phyloP scores from a whole-genome alignment of 2,113 vertebrate species.

The Sisor rabdophorus region DNA sequence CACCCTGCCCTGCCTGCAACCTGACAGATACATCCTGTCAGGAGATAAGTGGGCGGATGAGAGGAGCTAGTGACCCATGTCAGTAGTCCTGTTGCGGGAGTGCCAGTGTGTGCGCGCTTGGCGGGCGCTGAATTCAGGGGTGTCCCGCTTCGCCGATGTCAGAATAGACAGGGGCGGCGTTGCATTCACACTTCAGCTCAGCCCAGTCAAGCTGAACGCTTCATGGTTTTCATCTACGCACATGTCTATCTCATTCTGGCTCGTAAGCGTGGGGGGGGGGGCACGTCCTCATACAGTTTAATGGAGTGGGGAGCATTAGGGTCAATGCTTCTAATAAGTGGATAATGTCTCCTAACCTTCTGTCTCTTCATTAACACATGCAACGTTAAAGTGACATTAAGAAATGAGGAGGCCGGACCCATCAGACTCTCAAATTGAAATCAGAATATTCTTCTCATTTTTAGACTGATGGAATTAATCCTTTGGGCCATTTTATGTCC shows the following conservation, averaged over 20 bases:
- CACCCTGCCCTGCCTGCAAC: slow-evolving; percentile 24
- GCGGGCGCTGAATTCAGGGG: slow-evolving; percentile 48
- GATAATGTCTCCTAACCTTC: slow-evolving; percentile 63
- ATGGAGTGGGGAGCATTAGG: slow-evolving; percentile 66
- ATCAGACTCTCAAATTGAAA: slow-evolving; percentile 53
- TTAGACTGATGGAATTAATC: slow-evolving; percentile 45
- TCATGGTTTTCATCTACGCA: slow-evolving; percentile 54
- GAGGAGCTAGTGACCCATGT: slow-evolving; percentile 46
- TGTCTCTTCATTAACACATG: slow-evolving; percentile 53
- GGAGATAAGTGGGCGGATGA: slow-evolving; percentile 50
- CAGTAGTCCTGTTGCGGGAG: slow-evolving; percentile 52
- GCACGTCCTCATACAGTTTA: slow-evolving; percentile 55
- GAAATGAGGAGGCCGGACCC: slow-evolving; percentile 54
- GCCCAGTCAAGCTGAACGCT: slow-evolving; percentile 70
- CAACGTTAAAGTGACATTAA: slow-evolving; percentile 62
- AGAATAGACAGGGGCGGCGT: slow-evolving; percentile 67
- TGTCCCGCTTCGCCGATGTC: slow-evolving; percentile 53
- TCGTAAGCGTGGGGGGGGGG: slow-evolving; percentile 39
- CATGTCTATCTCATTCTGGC: slow-evolving; percentile 52
- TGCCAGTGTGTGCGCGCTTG: slow-evolving; percentile 49
- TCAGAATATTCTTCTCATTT: slow-evolving; percentile 53
- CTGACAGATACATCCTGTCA: slow-evolving; percentile 52
- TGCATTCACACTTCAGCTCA: slow-evolving; percentile 70
- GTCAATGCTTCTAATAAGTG: slow-evolving; percentile 61
- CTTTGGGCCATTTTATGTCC: slow-evolving; percentile 43